Evolutionary conservation across 2,888 invertebrate genomes (phyloP).

Genomic region (Amorpha juglandis): DNA sequence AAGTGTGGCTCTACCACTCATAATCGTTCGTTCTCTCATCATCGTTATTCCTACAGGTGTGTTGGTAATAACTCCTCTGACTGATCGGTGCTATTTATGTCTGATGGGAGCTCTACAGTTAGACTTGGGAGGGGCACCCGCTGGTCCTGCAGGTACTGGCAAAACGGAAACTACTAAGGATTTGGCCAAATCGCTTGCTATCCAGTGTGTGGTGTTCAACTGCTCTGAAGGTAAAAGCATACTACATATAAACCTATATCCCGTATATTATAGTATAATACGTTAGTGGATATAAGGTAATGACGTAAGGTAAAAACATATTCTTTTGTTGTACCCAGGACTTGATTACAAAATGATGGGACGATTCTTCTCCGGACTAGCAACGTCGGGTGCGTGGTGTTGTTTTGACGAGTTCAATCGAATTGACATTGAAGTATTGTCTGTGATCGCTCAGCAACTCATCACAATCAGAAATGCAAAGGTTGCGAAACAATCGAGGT

Average conservation of each 20-base stretch:
- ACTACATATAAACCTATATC: too few relatives aligned
- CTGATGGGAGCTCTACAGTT: constrained; percentile 95
- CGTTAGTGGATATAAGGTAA: neutral
- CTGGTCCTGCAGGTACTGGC: constrained; percentile 93
- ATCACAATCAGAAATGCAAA: constrained; percentile 95
- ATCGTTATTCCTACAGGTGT: constrained; percentile 80
- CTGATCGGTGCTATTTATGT: constrained; percentile 94
- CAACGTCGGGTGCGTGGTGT: constrained; percentile 96
- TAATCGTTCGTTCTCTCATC: too few relatives aligned
- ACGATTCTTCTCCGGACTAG: constrained; percentile 93
- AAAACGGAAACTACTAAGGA: constrained; percentile 97
- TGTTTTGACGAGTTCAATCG: constrained; percentile 97
- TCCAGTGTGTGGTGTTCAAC: constrained; percentile 96
- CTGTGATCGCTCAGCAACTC: constrained; percentile 95
- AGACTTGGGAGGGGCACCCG: constrained; percentile 94
- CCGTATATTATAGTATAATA: neutral
- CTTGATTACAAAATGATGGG: constrained; percentile 93
- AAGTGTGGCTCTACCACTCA: too few relatives aligned
- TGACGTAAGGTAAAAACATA: neutral
- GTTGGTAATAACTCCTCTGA: constrained; percentile 94
- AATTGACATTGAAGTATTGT: constrained; percentile 95
- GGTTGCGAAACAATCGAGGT: constrained; percentile 84
- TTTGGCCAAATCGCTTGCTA: constrained; percentile 93
- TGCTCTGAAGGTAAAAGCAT: constrained; percentile 89
- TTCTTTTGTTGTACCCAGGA: constrained; percentile 51